These are phyloP conservation scores for Amiota mariae DNA, from an alignment of 2,888 invertebrate genomes.

Conservation along the genomic window DNA sequence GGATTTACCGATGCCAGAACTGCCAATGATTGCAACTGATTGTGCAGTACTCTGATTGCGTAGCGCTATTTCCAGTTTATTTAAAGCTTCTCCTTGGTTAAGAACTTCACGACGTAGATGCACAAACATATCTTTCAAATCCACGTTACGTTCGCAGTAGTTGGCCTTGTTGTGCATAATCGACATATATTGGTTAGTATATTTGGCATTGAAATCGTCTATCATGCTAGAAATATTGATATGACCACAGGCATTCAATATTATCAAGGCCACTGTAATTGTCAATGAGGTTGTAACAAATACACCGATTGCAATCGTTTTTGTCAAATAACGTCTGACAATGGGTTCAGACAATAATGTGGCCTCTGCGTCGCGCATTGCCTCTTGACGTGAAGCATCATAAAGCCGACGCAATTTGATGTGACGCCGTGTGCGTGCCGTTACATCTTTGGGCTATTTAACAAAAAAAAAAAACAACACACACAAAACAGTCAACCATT, in stretches of 20 bases:
- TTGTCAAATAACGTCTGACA: too few relatives aligned
- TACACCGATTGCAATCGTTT: too few relatives aligned
- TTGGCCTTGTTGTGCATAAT: slow-evolving; percentile 62
- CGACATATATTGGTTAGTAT: slow-evolving; percentile 61
- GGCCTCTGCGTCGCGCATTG: too few relatives aligned
- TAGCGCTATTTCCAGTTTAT: slow-evolving; percentile 55
- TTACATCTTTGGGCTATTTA: too few relatives aligned
- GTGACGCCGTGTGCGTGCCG: neutral
- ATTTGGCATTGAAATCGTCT: slow-evolving; percentile 41
- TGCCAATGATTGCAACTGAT: slow-evolving; percentile 63
- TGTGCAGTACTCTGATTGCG: slow-evolving; percentile 51
- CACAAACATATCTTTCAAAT: slow-evolving; percentile 47
- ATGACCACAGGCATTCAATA: slow-evolving; percentile 1
- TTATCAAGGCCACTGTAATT: neutral
- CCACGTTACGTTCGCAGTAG: slow-evolving; percentile 58
- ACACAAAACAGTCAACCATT: too few relatives aligned
- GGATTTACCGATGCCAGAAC: slow-evolving; percentile 69
- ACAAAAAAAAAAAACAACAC: too few relatives aligned
- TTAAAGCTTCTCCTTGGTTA: slow-evolving; percentile 55
- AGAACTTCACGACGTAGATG: slow-evolving; percentile 50
- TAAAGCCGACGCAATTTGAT: neutral
- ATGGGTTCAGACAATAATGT: too few relatives aligned
- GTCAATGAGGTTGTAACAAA: neutral
- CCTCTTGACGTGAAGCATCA: too few relatives aligned
- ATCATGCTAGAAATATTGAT: slow-evolving; percentile 13